Base-by-base conservation (phyloP, 2,797 vertebrate species). In the Selene dorsalis region DNA sequence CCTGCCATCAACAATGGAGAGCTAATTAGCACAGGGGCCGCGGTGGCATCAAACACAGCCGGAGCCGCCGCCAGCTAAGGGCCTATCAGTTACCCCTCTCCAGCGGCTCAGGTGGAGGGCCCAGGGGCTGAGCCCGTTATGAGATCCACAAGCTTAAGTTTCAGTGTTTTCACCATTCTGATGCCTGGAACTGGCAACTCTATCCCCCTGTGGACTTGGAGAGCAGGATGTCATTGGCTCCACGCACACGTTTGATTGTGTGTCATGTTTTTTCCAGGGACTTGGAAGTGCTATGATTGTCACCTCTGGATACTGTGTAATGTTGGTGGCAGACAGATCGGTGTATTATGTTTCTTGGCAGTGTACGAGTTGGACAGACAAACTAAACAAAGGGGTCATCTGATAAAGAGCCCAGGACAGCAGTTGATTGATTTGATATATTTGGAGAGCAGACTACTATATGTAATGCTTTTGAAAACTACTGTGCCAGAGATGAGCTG, bases 151-250 rank as follows among this genome's bases (percentile, higher is more conserved):
- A 83, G 90, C 88, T 95, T 93, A 80, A 79, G 89, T 94, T 95
- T 94, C 95, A 94, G 76, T 53, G 79, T 95, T 95, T 95, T 94
- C 92, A 93, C 93, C 92, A 67, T 93, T 91, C 89, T 89, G 87
- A 91, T 92, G 92, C 93, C 92, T 83, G 89, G 89, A 93, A 93
- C 87, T 68, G 70, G 94, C 89, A 94, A 95, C 90, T 65, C 83
- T 85, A 95, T 93, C 93, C 89, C 82, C 85, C 67, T 67, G 78
- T 70, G 85, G 82, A 87, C 68, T 73, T 68, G 83, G 85, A 93
- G 92, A 93, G 92, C 91, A 94, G 92, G 91, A 94, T 93, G 92
- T 93, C 91, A 88, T 60, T 84, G 85, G 78, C 90, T 85, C 91
- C 87, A 88, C 88, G 87, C 82, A 71, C 89, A 84, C 81, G 60